Evolutionary conservation across 2,113 vertebrate species (phyloP).

Genomic region (Pituophis catenifer): DNA sequence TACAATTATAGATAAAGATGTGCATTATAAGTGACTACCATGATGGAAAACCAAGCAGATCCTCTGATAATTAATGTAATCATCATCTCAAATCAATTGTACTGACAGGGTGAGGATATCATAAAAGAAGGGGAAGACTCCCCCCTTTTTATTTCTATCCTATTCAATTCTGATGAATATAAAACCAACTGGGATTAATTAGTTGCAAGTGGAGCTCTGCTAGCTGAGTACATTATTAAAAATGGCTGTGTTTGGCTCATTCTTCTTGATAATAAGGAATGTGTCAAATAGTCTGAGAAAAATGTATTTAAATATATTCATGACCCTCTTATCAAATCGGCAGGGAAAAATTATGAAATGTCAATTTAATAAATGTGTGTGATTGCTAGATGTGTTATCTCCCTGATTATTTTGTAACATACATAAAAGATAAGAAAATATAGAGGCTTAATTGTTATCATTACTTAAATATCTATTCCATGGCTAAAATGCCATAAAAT

Average conservation of each 20-base stretch:
- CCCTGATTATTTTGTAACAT: constrained; percentile 33
- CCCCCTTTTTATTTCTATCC: constrained; percentile 8
- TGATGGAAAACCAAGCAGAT: constrained; percentile 10
- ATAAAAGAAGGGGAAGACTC: neutral
- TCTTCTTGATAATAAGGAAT: neutral
- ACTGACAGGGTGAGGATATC: neutral
- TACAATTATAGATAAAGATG: constrained; percentile 19
- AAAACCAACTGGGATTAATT: constrained; percentile 5
- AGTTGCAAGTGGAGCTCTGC: neutral
- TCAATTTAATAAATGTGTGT: constrained; percentile 46
- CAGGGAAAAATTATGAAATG: constrained; percentile 46
- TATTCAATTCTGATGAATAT: neutral
- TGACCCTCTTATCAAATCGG: constrained; percentile 22
- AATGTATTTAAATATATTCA: constrained; percentile 28
- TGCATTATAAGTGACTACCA: constrained; percentile 9
- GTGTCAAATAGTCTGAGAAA: constrained; percentile 17
- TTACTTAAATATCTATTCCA: constrained; percentile 38
- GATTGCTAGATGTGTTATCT: constrained; percentile 25
- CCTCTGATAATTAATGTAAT: constrained; percentile 29
- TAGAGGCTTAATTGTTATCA: constrained; percentile 41
- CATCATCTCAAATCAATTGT: neutral
- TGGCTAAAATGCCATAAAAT: neutral
- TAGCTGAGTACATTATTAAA: neutral
- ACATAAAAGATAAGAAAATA: constrained; percentile 27
- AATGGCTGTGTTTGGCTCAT: neutral